A percentile compares a stretch with the other conserved stretches of the same genome.
phyloP scores from a whole-genome alignment of 2,113 vertebrate species.

The Tyrannus savana region DNA sequence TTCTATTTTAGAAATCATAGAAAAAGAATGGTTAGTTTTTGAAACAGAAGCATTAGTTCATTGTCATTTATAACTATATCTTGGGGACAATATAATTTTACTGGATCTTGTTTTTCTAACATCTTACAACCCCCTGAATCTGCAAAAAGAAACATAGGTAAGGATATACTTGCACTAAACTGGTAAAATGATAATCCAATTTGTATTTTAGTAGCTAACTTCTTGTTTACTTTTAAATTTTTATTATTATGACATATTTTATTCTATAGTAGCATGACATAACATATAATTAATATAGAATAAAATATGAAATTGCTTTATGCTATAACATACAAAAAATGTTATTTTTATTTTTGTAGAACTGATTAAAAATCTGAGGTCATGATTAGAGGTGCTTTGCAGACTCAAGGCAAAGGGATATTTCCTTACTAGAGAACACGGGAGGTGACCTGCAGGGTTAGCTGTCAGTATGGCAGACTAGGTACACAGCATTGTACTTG shows the following conservation, averaged over 20 bases:
- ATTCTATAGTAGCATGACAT: background rate
- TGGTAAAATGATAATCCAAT: background rate
- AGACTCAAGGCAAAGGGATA: background rate
- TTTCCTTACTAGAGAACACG: background rate
- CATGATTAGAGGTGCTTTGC: background rate
- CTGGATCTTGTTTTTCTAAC: background rate
- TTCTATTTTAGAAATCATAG: background rate
- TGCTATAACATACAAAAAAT: background rate
- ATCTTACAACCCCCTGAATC: background rate
- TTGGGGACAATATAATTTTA: background rate
- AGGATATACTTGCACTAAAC: background rate
- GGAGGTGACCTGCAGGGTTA: background rate
- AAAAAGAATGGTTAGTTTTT: background rate
- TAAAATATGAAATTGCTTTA: background rate
- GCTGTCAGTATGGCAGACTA: background rate
- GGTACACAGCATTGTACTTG: background rate
- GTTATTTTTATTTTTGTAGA: background rate
- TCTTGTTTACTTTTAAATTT: background rate
- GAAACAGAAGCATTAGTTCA: background rate
- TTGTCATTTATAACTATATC: background rate
- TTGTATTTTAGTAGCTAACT: background rate
- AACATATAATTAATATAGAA: background rate
- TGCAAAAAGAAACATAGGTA: background rate
- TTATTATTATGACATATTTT: background rate
- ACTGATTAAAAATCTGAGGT: background rate